Evolutionary conservation across 2,113 vertebrate genomes (phyloP), one percentile per base, ranked within the genome.

Genomic region (Emydura subglobosa): DNA sequence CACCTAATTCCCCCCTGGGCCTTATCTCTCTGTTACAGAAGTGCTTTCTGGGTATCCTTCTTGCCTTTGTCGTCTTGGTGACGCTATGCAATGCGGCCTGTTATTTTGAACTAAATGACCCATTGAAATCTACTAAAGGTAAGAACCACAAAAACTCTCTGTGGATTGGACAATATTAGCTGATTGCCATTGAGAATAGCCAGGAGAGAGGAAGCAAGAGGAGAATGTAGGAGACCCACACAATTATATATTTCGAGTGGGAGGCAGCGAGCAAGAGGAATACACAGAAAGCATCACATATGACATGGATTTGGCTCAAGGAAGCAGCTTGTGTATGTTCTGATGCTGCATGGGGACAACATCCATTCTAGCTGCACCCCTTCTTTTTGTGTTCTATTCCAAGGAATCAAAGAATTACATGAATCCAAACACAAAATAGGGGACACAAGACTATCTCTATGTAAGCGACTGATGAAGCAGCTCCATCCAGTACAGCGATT

Each of bases 31-130:
- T 59, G 61, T 72, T 93, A 85, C 96, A 98, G 97, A 97, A 95
- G 7, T 53, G 7, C 54, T 47, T 97, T 74, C 87, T 97, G 74
- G 2, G 74, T 72, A 84, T 95, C 42, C 57, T 98, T 5, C 0
- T 93, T 83, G 39, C 78, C 57, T 54, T 94, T 76, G 39, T 61
- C 5, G 22, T 34, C 44, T 16, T 57, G 0, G 65, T 97, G 92
- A 81, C 82, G 21, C 31, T 95, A 24, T 29, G 85, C 5, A 76
- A 96, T 39, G 95, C 96, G 2, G 1, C 0, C 1, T 98, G 98
- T 84, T 90, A n/a, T 57, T 0, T 0, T 0, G 5, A 10, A 47
- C 0, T 0, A 0, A 0, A 29, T 0, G n/a, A 4, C 0, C 57
- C 4, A 16, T 57, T 0, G 3, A 0, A 31, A 13, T 3, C 5